Percentiles rank a stretch among this genome's conserved stretches.
phyloP scores from a whole-genome alignment of 2,113 vertebrate genomes.

The Anser cygnoides region DNA sequence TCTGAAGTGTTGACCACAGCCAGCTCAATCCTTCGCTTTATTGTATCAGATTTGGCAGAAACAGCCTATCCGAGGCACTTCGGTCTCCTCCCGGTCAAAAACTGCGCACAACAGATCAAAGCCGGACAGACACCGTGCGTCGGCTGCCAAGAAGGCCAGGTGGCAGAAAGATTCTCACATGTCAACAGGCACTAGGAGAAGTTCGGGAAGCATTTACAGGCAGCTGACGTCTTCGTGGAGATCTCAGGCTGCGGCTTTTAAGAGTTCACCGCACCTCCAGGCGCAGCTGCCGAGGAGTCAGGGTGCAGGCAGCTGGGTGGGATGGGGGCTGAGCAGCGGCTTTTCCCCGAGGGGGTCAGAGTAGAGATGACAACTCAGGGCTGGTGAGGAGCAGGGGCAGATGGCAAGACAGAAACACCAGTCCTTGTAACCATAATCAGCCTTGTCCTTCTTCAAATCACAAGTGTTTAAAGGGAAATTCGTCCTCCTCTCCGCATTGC shows the following conservation, averaged over 20 bases:
- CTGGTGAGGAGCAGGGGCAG: background rate
- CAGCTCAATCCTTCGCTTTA: background rate
- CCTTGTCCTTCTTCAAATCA: background rate
- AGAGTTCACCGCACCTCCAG: background rate
- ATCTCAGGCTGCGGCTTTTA: constrained; percentile 12
- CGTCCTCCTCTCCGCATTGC: background rate
- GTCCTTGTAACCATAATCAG: background rate
- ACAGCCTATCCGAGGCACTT: background rate
- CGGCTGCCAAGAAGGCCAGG: constrained; percentile 57
- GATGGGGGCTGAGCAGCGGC: background rate
- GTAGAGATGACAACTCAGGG: background rate
- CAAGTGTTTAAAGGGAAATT: background rate
- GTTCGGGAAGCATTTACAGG: background rate
- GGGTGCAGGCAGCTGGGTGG: background rate
- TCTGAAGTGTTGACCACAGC: background rate
- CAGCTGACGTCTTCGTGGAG: background rate
- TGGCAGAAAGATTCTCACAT: constrained; percentile 57
- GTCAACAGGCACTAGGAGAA: constrained; percentile 49
- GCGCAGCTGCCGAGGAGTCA: background rate
- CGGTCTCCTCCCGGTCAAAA: background rate
- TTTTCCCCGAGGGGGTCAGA: background rate
- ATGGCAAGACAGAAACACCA: background rate
- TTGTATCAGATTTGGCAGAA: constrained; percentile 31
- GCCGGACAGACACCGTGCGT: background rate
- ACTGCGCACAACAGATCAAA: background rate